phyloP scores from a whole-genome alignment of 2,888 invertebrate species.

The Rhyacophila evoluta region DNA sequence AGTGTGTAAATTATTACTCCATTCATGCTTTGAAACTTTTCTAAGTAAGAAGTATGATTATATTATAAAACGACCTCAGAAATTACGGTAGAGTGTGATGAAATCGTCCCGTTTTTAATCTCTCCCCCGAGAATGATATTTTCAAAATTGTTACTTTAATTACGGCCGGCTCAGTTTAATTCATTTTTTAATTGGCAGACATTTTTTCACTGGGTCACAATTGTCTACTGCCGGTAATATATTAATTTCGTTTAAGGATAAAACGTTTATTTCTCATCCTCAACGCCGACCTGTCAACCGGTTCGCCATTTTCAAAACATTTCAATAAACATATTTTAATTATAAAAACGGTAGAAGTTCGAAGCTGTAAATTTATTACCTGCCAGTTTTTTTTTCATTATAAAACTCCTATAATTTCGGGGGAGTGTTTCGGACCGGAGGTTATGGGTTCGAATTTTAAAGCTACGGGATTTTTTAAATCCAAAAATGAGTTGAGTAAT shows the following conservation, averaged over 20 bases:
- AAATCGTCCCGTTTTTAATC: neutral
- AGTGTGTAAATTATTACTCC: neutral
- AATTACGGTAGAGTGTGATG: conserved; percentile 8
- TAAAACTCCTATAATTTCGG: too few species aligned
- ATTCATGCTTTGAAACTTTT: conserved; percentile 7
- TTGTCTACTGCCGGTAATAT: neutral
- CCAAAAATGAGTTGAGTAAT: too few species aligned
- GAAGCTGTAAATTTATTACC: too few species aligned
- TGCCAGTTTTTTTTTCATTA: too few species aligned
- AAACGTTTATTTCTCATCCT: conserved; percentile 6
- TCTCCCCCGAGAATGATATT: neutral
- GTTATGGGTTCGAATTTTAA: too few species aligned
- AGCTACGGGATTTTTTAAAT: too few species aligned
- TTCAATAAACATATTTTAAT: too few species aligned
- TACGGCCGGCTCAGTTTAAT: neutral
- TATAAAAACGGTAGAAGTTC: too few species aligned
- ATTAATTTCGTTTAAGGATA: neutral
- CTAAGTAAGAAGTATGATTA: neutral
- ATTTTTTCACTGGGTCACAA: conserved; percentile 14
- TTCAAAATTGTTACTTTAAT: conserved; percentile 2
- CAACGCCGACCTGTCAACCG: neutral
- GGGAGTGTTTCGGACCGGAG: too few species aligned
- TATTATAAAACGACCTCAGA: neutral
- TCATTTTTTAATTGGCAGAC: conserved; percentile 8
- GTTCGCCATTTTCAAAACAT: too few species aligned